Conservation (phyloP, 2,888 invertebrate species). For the Polymixis flavicincta region DNA sequence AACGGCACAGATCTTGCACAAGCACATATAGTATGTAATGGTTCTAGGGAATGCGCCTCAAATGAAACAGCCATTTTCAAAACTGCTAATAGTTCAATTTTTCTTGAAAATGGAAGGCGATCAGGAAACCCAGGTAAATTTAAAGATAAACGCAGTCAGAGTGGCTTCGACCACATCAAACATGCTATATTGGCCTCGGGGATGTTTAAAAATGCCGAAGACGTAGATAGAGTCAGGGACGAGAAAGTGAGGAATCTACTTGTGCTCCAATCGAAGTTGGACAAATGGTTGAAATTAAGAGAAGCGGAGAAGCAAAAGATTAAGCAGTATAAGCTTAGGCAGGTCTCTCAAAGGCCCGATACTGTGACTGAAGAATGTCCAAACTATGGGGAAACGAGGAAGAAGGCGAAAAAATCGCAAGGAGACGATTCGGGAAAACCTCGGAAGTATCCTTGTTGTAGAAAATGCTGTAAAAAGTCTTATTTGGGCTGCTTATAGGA, state of each 20-base stretch:
- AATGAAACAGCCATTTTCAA: not conserved
- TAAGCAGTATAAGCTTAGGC: not conserved
- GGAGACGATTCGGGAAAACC: not conserved
- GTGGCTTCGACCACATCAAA: conserved; percentile 38
- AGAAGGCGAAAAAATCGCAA: not conserved
- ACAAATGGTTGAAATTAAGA: conserved; percentile 38
- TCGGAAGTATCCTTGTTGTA: conserved; percentile 44
- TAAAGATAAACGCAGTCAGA: not conserved
- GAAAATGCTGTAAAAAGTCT: conserved; percentile 53
- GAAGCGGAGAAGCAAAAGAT: conserved; percentile 34
- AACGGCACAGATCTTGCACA: conserved; percentile 28
- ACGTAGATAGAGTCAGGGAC: not conserved
- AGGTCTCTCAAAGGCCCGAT: not conserved
- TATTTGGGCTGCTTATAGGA: conserved; percentile 47
- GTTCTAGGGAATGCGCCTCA: conserved; percentile 1
- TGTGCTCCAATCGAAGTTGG: conserved; percentile 26
- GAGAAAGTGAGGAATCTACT: conserved; percentile 21
- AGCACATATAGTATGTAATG: conserved; percentile 1
- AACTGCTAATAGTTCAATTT: not conserved
- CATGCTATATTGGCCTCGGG: not conserved
- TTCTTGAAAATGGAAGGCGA: conserved; percentile 9
- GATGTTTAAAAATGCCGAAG: not conserved
- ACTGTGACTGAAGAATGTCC: conserved; percentile 34
- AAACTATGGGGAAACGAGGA: conserved; percentile 19
- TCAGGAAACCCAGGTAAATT: too few species aligned